Percentiles rank a stretch among this genome's conserved stretches.
Evolutionary conservation across 2,888 invertebrate genomes (phyloP).

Genomic region (Amphipyra berbera): DNA sequence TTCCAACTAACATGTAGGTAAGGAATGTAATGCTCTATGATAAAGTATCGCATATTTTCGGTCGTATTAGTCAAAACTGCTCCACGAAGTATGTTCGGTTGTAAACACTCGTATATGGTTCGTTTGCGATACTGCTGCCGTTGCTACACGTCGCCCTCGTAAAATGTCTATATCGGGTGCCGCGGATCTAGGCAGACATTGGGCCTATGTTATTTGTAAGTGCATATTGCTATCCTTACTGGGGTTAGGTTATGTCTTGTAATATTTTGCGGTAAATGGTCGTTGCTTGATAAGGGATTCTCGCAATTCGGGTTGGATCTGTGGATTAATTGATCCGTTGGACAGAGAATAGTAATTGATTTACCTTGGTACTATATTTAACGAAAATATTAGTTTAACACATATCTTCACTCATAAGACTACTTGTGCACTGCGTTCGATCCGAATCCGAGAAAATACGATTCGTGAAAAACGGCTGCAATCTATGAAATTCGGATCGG

Average conservation of each 20-base stretch:
- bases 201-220: constrained; percentile 22
- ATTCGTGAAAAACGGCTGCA: no score
- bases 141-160: constrained; percentile 15
- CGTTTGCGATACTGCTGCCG: constrained; percentile 9
- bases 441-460: no score
- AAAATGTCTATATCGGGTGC: constrained; percentile 11
- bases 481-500: no score
- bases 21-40: constrained; percentile 5
- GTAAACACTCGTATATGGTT: constrained; percentile 28
- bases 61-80: constrained; percentile 31
- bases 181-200: constrained; percentile 4
- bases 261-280: not conserved
- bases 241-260: not conserved
- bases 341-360: no score
- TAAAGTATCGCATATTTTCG: constrained; percentile 18
- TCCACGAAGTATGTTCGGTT: constrained; percentile 30
- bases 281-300: not conserved
- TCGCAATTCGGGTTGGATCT: no score
- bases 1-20: not conserved
- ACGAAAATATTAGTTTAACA: no score
- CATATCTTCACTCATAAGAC: no score
- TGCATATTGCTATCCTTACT: constrained; percentile 3
- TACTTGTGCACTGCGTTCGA: no score
- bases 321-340: no score
- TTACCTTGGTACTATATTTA: no score